Base-by-base conservation (phyloP, 2,888 invertebrate genomes). In the Volucella inflata region DNA sequence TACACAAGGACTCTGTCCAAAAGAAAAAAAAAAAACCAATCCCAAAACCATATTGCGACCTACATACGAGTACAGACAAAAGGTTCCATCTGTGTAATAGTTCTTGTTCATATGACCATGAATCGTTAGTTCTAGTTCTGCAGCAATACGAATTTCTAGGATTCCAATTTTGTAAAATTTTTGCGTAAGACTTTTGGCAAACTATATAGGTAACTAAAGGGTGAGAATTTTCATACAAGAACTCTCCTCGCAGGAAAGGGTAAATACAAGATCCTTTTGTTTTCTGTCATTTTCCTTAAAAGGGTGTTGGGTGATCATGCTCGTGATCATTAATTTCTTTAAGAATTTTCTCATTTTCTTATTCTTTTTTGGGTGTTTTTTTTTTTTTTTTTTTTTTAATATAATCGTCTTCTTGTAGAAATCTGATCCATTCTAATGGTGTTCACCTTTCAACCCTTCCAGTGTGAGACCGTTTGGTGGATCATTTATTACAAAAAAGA, bases 401-500 rank as follows among this genome's bases (percentile, higher is more conserved):
- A 72, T 42, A 53, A 50, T 30, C 40, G 14, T 70, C 64, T 42
- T 55, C 17, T 12, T 9, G 12, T 21, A 30, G 85, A 81, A 81
- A 85, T 76, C 14, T n/a, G 81, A 85, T 81, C 65, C 50, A 40
- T 85, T 68, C 77, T 81, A 85, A 85, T 85, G 81, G 81, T 77
- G 71, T 77, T 85, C 72, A 81, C 76, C 81, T 85, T 62, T 77
- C 40, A 85, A 81, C 85, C 85, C 76, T 76, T 67, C 67, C 40
- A 36, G 53, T n/a, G 78, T 16, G 40, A 40, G 65, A 44, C 40
- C 8, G 53, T 21, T n/a, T 68, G 71, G 65, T 44, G 57, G 53
- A 80, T 80, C 80, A 80, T 85, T 85, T 76, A 80, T 85, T 76
- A 80, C 6, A 30, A 30, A 6, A 30, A 30, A 30, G 30, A 30